phyloP scores from a whole-genome alignment of 2,113 vertebrate genomes.

The Apeltes quadracus region DNA sequence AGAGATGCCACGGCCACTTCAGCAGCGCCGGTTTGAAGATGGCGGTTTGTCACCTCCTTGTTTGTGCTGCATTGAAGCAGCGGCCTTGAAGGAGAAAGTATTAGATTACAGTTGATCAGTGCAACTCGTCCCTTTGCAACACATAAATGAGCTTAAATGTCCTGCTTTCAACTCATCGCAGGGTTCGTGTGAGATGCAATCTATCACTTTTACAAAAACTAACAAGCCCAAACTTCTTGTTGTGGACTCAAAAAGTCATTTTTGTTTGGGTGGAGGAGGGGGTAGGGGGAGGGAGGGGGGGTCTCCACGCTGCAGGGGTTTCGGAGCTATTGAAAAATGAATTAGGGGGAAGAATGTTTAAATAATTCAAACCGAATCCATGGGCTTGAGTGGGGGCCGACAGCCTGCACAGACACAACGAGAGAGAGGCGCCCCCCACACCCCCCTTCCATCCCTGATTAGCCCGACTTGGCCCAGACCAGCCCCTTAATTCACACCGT shows the following conservation, averaged over 20 bases:
- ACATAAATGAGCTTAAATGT: constrained; percentile 40
- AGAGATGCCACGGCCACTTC: constrained; percentile 38
- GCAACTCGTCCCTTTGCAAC: constrained; percentile 38
- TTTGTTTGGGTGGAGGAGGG: constrained; percentile 20
- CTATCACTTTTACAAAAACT: constrained; percentile 32
- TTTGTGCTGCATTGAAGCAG: constrained; percentile 62
- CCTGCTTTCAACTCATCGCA: constrained; percentile 26
- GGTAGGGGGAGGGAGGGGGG: constrained; percentile 8
- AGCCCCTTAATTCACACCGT: constrained; percentile 71
- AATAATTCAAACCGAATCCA: constrained; percentile 78
- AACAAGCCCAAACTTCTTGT: constrained; percentile 59
- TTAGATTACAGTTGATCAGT: constrained; percentile 64
- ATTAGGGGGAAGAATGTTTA: constrained; percentile 73
- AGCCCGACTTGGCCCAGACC: constrained; percentile 73
- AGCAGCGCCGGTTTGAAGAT: constrained; percentile 45
- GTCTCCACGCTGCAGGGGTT: constrained; percentile 58
- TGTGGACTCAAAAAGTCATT: constrained; percentile 41
- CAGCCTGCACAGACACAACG: constrained; percentile 68
- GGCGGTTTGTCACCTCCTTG: constrained; percentile 63
- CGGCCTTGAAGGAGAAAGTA: constrained; percentile 33
- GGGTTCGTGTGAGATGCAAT: constrained; percentile 36
- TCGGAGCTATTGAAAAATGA: constrained; percentile 77
- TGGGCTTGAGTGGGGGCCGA: constrained; percentile 61
- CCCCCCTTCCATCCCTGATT: too few relatives aligned
- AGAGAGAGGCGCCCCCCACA: constrained; percentile 52